Evolutionary conservation across 2,797 vertebrate species (phyloP).

Genomic region (Melanotaenia parkinsoni): DNA sequence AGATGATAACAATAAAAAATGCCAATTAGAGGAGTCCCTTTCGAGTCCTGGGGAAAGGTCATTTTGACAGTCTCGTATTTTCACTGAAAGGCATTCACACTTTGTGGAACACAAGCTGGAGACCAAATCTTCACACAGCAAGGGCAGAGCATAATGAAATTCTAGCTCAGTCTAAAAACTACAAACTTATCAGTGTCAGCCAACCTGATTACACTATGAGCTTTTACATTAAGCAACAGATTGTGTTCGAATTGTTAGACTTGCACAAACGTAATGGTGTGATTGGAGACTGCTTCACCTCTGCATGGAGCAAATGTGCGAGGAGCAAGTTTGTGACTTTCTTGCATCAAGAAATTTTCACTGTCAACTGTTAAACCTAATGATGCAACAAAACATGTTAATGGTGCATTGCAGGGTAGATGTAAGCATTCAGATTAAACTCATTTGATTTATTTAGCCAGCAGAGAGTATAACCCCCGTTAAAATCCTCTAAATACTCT

Average conservation of each 20-base stretch:
- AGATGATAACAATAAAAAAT: slow-evolving; percentile 71
- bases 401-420: background rate
- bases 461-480: no score
- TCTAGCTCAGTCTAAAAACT: slow-evolving; percentile 47
- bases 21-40: slow-evolving; percentile 69
- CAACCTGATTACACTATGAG: slow-evolving; percentile 40
- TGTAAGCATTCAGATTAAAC: background rate
- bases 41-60: slow-evolving; percentile 74
- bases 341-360: background rate
- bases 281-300: slow-evolving; percentile 29
- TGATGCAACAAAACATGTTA: background rate
- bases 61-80: slow-evolving; percentile 73
- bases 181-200: slow-evolving; percentile 50
- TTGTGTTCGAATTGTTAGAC: slow-evolving; percentile 47
- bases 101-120: slow-evolving; percentile 45
- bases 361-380: background rate
- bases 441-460: background rate
- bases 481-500: background rate
- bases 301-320: background rate
- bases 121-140: slow-evolving; percentile 44
- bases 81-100: slow-evolving; percentile 51
- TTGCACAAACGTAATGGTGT: slow-evolving; percentile 33
- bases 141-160: slow-evolving; percentile 55
- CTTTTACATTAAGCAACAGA: slow-evolving; percentile 47
- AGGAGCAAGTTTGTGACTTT: slow-evolving; percentile 12